A percentile compares a stretch with the other conserved stretches of the same genome.
phyloP scores from a whole-genome alignment of 2,888 invertebrate species.

The Nemotelus nigrinus region DNA sequence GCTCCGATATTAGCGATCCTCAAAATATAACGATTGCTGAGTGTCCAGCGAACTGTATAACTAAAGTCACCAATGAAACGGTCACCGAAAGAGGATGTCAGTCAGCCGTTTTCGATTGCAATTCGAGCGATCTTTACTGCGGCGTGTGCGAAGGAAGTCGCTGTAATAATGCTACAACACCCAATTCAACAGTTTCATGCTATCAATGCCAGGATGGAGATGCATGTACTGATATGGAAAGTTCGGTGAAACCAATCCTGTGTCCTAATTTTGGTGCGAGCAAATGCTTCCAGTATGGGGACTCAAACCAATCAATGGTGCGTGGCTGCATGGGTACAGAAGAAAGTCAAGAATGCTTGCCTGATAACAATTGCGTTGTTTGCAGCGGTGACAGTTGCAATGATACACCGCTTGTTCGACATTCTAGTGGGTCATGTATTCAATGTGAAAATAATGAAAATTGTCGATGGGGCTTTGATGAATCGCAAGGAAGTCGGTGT shows the following conservation, averaged over 20 bases:
- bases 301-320: slow-evolving; percentile 51
- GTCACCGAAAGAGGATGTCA: slow-evolving; percentile 23
- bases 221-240: background rate
- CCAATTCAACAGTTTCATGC: background rate
- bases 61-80: background rate
- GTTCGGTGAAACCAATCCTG: background rate
- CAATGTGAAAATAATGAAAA: slow-evolving; percentile 47
- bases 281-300: slow-evolving; percentile 4
- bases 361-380: slow-evolving; percentile 53
- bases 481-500: background rate
- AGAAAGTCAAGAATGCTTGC: slow-evolving; percentile 55
- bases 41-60: slow-evolving; percentile 51
- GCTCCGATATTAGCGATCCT: slow-evolving; percentile 49
- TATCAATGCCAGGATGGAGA: background rate
- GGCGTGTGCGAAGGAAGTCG: background rate
- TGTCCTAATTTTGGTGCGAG: background rate
- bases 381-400: slow-evolving; percentile 58
- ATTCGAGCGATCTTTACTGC: background rate
- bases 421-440: slow-evolving; percentile 48
- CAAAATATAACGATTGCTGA: slow-evolving; percentile 50
- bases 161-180: slow-evolving; percentile 4
- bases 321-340: slow-evolving; percentile 58
- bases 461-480: slow-evolving; percentile 47
- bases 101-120: background rate
- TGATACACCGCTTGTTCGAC: slow-evolving; percentile 39